phyloP scores from a whole-genome alignment of 2,888 invertebrate genomes.

The Spisula solida region DNA sequence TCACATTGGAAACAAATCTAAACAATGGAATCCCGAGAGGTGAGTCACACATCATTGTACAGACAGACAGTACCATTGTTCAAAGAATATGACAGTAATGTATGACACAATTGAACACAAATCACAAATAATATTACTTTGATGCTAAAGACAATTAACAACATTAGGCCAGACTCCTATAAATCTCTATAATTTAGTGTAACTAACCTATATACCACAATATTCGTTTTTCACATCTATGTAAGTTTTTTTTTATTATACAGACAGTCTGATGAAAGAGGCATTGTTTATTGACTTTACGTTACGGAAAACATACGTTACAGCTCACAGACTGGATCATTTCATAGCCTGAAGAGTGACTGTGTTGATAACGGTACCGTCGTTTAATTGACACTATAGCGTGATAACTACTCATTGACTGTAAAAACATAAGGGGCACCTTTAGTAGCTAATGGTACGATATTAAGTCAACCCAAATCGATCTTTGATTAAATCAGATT shows the following conservation, averaged over 20 bases:
- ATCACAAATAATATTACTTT: neutral
- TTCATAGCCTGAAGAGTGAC: neutral
- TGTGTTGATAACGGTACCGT: neutral
- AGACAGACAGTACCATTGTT: too few species aligned
- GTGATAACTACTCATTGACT: neutral
- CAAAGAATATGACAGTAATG: neutral
- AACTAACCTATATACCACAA: too few species aligned
- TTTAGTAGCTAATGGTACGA: slow-evolving; percentile 16
- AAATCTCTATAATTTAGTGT: too few species aligned
- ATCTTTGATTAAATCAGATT: neutral
- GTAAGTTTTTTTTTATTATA: too few species aligned
- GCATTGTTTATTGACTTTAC: too few species aligned
- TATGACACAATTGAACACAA: neutral
- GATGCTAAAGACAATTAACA: neutral
- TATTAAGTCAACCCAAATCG: neutral
- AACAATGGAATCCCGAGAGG: neutral
- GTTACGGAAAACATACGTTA: too few species aligned
- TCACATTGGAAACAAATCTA: neutral
- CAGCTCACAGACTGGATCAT: too few species aligned
- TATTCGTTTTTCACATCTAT: too few species aligned
- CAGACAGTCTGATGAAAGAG: too few species aligned
- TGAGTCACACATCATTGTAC: slow-evolving; percentile 13
- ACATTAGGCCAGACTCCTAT: neutral
- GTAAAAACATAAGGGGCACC: neutral
- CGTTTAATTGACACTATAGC: neutral